phyloP scores from a whole-genome alignment of 1,140 invertebrate species.

The Pantala flavescens region DNA sequence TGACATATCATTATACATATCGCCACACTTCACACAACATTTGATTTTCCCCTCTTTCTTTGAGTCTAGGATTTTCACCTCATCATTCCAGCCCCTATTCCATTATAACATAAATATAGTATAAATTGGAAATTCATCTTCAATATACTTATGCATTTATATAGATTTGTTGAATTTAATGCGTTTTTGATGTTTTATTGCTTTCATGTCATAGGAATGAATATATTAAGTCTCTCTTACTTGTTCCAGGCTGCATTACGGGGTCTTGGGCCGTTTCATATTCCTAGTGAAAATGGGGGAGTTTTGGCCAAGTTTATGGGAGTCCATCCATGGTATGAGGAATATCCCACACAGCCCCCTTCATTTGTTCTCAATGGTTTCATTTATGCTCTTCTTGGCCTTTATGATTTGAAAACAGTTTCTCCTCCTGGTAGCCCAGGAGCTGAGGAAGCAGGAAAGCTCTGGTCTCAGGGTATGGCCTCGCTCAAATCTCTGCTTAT shows the following conservation, averaged over 20 bases:
- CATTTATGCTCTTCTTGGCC: constrained; percentile 91
- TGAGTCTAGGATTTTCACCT: too few species aligned
- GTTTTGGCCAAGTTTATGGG: constrained; percentile 75
- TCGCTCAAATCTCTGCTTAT: constrained; percentile 83
- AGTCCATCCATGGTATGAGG: constrained; percentile 87
- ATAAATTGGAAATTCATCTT: too few species aligned
- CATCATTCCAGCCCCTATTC: too few species aligned
- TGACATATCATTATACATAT: too few species aligned
- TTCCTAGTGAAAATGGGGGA: constrained; percentile 59
- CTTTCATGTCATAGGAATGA: too few species aligned
- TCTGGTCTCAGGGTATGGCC: constrained; percentile 77
- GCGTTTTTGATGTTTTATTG: too few species aligned
- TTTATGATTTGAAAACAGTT: constrained; percentile 80
- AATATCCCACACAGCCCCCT: constrained; percentile 91
- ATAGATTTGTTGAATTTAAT: too few species aligned
- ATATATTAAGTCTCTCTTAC: not conserved
- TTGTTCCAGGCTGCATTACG: constrained; percentile 49
- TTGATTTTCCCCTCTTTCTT: too few species aligned
- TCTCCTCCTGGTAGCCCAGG: constrained; percentile 37
- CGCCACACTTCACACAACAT: too few species aligned
- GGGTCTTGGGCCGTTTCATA: constrained; percentile 70
- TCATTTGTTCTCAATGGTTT: constrained; percentile 98
- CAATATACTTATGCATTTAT: too few species aligned
- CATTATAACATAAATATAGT: too few species aligned
- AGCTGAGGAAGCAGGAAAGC: constrained; percentile 53